Evolutionary conservation across 1,140 invertebrate genomes (phyloP), one percentile per base, ranked within the genome.

Genomic region (Drosophila saltans): DNA sequence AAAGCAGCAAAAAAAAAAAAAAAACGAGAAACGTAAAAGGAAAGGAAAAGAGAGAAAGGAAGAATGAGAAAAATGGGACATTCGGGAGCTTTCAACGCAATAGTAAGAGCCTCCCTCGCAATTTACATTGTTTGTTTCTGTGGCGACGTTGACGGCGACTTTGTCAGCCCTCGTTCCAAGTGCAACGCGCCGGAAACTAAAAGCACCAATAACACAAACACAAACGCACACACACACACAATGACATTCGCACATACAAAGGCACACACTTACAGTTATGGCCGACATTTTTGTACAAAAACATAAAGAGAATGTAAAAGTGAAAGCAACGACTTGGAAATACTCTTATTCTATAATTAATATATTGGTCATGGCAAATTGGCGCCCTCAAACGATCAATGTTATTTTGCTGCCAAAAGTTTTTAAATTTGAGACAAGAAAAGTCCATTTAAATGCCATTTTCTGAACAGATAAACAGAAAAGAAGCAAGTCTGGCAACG

Each of bases 31-130:
- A 3, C 40, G 10, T 3, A 2, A 40, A 40, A 3, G 39, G 9
- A 40, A 3, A 16, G 33, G 6, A 36, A 36, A 36, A 36, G 33
- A 6, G 33, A 43, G 16, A 43, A 5, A 43, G 3, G 16, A 43
- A 43, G 45, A 52, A 52, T 52, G 45, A 52, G 55, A 39, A 80
- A 78, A 80, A 83, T 88, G 83, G 83, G 83, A 36, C 83, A 88
- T 80, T 86, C 76, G 83, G 83, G 80, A 88, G 80, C 83, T 83
- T 86, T 86, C 83, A 88, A 88, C 83, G 83, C 83, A 86, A 80
- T 82, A 82, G 74, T 66, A 82, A 82, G 68, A 68, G 45, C 69
- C 80, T 60, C 76, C 79, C 72, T 69, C 72, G 66, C 72, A 71
- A 82, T 82, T 88, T 72, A 78, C 81, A 86, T 86, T 88, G 83